Conservation (phyloP, 2,888 invertebrate genomes). For the Cephus runcator region DNA sequence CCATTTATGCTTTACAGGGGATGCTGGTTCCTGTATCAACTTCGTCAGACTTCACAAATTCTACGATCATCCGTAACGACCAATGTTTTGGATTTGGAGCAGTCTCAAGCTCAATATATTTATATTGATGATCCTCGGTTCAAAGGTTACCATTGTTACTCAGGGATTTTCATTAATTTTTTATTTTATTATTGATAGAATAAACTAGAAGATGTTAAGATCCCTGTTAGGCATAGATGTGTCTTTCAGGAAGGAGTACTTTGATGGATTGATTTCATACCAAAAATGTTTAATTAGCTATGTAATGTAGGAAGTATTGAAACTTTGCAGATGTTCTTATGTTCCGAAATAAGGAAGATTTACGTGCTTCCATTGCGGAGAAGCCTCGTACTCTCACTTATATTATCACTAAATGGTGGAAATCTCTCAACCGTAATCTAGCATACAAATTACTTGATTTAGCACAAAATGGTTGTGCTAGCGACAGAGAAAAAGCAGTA, state of each 20-base stretch:
- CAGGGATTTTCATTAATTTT: not conserved
- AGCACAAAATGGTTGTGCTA: conserved; percentile 73
- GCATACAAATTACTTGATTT: conserved; percentile 76
- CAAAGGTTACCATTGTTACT: conserved; percentile 44
- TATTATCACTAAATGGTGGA: conserved; percentile 69
- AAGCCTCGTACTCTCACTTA: conserved; percentile 40
- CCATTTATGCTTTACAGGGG: conserved; percentile 37
- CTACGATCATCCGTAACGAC: conserved; percentile 62
- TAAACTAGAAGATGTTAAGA: not conserved
- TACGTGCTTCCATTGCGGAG: conserved; percentile 35
- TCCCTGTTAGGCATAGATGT: not conserved
- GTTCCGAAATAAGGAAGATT: conserved; percentile 39
- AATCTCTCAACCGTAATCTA: conserved; percentile 72
- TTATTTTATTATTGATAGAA: not conserved
- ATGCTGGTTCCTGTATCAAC: conserved; percentile 57
- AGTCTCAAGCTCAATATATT: conserved; percentile 67
- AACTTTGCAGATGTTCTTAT: conserved; percentile 24
- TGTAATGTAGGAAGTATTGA: not conserved
- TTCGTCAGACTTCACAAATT: conserved; percentile 53
- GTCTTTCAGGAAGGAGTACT: no score
- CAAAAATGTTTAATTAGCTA: not conserved
- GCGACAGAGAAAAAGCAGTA: conserved; percentile 74
- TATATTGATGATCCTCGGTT: conserved; percentile 68
- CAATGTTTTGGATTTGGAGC: conserved; percentile 61
- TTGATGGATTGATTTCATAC: no score